These are phyloP conservation scores for Propithecus coquereli DNA, from an alignment of 2,113 vertebrate species.

Conservation along the genomic window DNA sequence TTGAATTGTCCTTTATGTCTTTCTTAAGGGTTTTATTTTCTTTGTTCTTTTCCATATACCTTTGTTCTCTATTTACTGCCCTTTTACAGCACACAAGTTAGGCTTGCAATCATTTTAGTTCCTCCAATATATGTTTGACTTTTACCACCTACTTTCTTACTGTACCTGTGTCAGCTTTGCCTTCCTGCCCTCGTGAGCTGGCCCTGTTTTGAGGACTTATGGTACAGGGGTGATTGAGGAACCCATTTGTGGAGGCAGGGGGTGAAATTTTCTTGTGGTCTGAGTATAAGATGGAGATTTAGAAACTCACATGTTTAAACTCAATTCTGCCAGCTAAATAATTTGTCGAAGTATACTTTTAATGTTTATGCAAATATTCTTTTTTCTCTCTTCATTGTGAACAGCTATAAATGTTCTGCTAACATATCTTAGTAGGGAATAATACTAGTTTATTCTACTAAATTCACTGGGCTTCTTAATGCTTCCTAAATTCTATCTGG, in stretches of 20 bases:
- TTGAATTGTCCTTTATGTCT: not conserved
- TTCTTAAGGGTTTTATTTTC: not conserved
- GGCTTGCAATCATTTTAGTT: not conserved
- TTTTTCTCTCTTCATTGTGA: not conserved
- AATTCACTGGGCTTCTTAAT: not conserved
- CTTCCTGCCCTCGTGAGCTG: not conserved
- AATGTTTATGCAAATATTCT: not conserved
- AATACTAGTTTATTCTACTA: not conserved
- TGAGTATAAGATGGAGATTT: not conserved
- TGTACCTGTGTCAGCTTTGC: not conserved
- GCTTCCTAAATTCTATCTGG: not conserved
- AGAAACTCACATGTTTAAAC: not conserved
- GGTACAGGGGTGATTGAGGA: not conserved
- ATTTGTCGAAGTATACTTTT: not conserved
- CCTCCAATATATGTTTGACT: not conserved
- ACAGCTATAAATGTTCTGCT: not conserved
- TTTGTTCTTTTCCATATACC: not conserved
- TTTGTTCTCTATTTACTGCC: constrained; percentile 28
- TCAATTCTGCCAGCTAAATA: not conserved
- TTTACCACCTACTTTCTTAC: not conserved
- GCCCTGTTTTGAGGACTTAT: not conserved
- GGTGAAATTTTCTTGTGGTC: not conserved
- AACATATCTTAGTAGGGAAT: not conserved
- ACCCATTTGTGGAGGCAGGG: not conserved
- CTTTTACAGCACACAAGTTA: not conserved